phyloP scores from a whole-genome alignment of 2,113 vertebrate genomes.

The Callocephalon fimbriatum region DNA sequence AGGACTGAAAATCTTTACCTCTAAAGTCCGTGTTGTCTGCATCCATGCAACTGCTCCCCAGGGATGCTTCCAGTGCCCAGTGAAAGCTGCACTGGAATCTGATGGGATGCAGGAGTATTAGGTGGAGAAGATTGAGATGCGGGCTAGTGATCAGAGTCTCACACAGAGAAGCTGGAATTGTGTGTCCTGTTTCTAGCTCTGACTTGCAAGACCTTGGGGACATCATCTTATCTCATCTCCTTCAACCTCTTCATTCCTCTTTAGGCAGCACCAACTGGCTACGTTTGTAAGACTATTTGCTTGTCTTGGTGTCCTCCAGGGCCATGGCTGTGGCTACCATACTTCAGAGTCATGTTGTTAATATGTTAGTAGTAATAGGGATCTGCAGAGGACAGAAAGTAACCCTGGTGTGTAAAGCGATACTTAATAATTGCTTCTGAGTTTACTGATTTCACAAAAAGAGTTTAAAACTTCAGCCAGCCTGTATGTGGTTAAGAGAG shows the following conservation, averaged over 20 bases:
- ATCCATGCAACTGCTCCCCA: neutral
- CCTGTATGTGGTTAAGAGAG: neutral
- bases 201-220: neutral
- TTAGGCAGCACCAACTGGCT: neutral
- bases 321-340: neutral
- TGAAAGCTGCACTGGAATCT: neutral
- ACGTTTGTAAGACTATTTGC: neutral
- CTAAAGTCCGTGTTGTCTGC: neutral
- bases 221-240: neutral
- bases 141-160: neutral
- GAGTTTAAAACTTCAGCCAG: neutral
- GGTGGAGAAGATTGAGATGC: neutral
- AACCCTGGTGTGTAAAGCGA: neutral
- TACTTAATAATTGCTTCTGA: neutral
- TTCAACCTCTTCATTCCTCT: neutral
- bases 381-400: neutral
- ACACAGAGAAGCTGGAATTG: neutral
- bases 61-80: neutral
- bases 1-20: neutral
- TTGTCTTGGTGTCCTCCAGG: neutral
- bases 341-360: neutral
- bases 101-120: neutral
- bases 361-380: neutral
- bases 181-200: neutral
- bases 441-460: neutral